Evolutionary conservation across 2,113 vertebrate species (phyloP), one percentile per base, ranked within the genome.

Genomic region (Gulo gulo): DNA sequence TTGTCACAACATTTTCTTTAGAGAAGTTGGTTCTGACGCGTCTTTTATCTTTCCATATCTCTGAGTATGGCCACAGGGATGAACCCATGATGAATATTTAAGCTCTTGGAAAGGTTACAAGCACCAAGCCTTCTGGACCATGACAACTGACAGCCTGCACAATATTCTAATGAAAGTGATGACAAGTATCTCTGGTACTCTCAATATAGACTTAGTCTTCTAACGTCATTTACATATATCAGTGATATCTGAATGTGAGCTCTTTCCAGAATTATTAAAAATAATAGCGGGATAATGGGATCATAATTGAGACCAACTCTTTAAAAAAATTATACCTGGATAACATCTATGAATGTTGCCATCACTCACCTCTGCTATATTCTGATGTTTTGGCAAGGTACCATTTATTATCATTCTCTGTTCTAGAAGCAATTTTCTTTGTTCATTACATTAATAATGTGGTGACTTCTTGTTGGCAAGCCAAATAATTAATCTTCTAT

Each of bases 401-500:
- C 92, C n/a, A 87, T n/a, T 87, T 42, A 52, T 89, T 94, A 86
- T 47, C 31, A 94, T 97, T 95, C 21, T 74, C 95, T 89, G 39
- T 82, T 76, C 90, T 20, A 93, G 81, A 93, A 97, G 88, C 47
- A 82, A 45, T 96, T 96, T 96, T 96, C 90, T 88, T 96, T 95
- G 63, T 87, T 97, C 61, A 89, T 95, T 93, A 82, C 20, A 69
- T 71, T 97, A 73, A 82, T 93, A 96, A 91, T 83, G 65, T 79
- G 67, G 61, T 97, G 65, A 73, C 71, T 95, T 96, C 86, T 97
- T 86, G 81, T 86, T 91, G 24, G 88, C 31, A 89, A 61, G 65
- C 71, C 78, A 97, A 96, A 90, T 97, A 96, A 96, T 96, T 87
- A 95, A 96, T 91, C 92, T 65, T 95, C 34, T 91, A n/a, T 50